phyloP scores from a whole-genome alignment of 2,797 vertebrate genomes.

The Rhabdomys pumilio region DNA sequence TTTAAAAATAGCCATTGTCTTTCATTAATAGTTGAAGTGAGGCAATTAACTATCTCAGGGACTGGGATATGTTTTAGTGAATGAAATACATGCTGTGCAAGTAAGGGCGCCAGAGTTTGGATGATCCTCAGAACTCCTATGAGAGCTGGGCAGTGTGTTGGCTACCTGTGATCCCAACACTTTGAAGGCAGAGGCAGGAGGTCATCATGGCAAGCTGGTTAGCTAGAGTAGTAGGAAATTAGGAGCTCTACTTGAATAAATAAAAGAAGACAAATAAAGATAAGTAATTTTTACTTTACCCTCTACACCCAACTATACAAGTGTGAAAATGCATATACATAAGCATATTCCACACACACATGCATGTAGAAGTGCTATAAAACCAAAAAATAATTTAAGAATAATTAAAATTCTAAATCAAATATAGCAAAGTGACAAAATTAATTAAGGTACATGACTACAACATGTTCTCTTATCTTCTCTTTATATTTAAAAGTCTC shows the following conservation, averaged over 20 bases:
- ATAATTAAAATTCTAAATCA: background rate
- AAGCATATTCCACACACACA: background rate
- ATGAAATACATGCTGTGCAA: background rate
- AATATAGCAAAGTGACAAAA: background rate
- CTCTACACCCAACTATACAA: background rate
- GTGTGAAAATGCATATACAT: background rate
- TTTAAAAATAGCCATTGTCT: background rate
- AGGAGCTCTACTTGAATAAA: background rate
- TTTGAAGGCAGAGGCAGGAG: background rate
- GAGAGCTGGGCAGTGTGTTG: background rate
- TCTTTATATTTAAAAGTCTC: constrained; percentile 40
- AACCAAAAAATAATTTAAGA: background rate
- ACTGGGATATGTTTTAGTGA: too few species aligned
- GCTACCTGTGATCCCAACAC: background rate
- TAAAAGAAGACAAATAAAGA: background rate
- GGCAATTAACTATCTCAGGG: background rate
- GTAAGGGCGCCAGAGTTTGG: background rate
- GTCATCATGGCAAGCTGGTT: background rate
- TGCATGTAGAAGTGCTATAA: background rate
- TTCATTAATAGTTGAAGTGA: background rate
- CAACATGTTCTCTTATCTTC: background rate
- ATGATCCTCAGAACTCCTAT: background rate
- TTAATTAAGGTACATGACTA: background rate
- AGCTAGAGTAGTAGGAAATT: background rate
- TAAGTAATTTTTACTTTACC: background rate